Conservation (phyloP, 2,888 invertebrate genomes). For the Aethes cnicana region DNA sequence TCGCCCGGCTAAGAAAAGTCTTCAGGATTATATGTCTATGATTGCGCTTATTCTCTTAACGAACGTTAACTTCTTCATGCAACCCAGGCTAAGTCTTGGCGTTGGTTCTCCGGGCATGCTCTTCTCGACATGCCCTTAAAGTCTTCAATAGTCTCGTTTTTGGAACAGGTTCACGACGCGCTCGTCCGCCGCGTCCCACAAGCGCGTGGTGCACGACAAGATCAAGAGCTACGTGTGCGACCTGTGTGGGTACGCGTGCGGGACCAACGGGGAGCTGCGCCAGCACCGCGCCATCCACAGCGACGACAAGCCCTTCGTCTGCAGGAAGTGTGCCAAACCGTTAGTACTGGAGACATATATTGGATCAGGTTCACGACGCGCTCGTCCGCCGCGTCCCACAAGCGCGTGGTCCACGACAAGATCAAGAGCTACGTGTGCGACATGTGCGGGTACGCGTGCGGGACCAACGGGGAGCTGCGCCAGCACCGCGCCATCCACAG, state of each 20-base stretch:
- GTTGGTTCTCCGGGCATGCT: too few relatives aligned
- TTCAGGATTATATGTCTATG: too few relatives aligned
- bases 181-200: slow-evolving; percentile 77
- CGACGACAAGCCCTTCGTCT: slow-evolving; percentile 79
- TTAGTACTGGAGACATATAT: slow-evolving; percentile 39
- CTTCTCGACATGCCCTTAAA: too few relatives aligned
- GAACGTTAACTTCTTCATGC: too few relatives aligned
- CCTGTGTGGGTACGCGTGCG: slow-evolving; percentile 81
- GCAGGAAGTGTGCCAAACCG: slow-evolving; percentile 77
- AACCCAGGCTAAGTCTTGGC: too few relatives aligned
- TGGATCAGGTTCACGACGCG: slow-evolving; percentile 48
- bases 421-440: slow-evolving; percentile 82
- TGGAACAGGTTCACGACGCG: slow-evolving; percentile 74
- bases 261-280: slow-evolving; percentile 80
- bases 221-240: slow-evolving; percentile 82
- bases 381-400: slow-evolving; percentile 77
- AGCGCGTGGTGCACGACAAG: slow-evolving; percentile 80
- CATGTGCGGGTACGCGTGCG: slow-evolving; percentile 81
- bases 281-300: slow-evolving; percentile 83
- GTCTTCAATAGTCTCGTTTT: neutral
- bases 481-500: slow-evolving; percentile 83
- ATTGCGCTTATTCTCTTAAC: too few relatives aligned
- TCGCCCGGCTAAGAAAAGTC: too few relatives aligned
- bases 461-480: slow-evolving; percentile 80
- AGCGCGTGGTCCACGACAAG: slow-evolving; percentile 80